phyloP scores from a whole-genome alignment of 2,113 vertebrate genomes.

The Ailuropoda melanoleuca region DNA sequence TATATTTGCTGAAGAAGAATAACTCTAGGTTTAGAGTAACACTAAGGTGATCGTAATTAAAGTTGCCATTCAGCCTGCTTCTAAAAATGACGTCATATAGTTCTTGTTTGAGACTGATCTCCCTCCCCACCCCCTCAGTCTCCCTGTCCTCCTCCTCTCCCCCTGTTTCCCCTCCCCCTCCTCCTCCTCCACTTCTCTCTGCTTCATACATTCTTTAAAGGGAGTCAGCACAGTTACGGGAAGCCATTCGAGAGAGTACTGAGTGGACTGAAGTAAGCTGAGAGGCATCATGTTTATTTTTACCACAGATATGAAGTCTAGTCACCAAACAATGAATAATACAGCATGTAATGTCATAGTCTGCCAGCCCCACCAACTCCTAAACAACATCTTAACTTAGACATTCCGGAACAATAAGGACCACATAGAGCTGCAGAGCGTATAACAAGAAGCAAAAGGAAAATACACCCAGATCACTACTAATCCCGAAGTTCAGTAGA shows the following conservation, averaged over 20 bases:
- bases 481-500: neutral
- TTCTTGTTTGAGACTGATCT: accelerated
- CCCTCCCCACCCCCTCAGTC: too few species aligned
- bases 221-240: conserved; percentile 10
- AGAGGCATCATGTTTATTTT: conserved; percentile 69
- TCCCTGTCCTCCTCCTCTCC: too few species aligned
- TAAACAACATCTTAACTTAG: conserved; percentile 58
- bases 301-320: conserved; percentile 44
- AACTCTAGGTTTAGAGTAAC: neutral
- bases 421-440: neutral
- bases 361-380: conserved; percentile 30
- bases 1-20: neutral
- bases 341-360: neutral
- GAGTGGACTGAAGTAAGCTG: neutral
- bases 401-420: conserved; percentile 18
- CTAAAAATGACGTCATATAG: neutral
- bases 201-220: neutral
- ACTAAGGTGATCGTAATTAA: neutral
- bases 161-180: neutral
- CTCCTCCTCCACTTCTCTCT: neutral
- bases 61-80: neutral
- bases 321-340: conserved; percentile 70
- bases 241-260: conserved; percentile 11
- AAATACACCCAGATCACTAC: neutral
- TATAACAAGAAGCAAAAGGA: conserved; percentile 3